phyloP scores from a whole-genome alignment of 2,888 invertebrate genomes.

The Acrobasis consociella region DNA sequence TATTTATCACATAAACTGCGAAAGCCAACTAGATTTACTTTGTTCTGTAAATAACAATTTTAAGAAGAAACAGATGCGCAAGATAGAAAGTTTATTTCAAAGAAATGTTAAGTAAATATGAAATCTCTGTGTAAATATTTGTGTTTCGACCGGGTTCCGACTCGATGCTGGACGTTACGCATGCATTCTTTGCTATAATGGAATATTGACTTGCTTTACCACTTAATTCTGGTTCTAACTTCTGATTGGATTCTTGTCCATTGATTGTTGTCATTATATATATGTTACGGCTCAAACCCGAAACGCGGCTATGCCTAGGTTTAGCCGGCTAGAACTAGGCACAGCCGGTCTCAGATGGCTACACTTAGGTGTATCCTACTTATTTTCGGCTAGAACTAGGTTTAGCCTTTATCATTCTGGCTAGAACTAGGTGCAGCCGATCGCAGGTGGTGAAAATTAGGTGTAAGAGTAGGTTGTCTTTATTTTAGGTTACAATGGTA shows the following conservation, averaged over 20 bases:
- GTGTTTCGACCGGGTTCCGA: slow-evolving; percentile 46
- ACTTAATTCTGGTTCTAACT: slow-evolving; percentile 27
- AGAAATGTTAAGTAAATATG: slow-evolving; percentile 66
- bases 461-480: too few species aligned
- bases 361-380: too few species aligned
- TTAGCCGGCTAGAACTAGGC: too few species aligned
- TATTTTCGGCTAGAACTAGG: too few species aligned
- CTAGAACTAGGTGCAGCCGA: too few species aligned
- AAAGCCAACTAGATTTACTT: neutral
- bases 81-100: slow-evolving; percentile 57
- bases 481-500: too few species aligned
- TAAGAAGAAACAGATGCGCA: slow-evolving; percentile 39
- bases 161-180: slow-evolving; percentile 62
- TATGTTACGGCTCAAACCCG: too few species aligned
- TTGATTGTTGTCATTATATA: neutral
- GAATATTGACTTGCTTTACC: slow-evolving; percentile 59
- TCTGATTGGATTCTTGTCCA: neutral
- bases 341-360: too few species aligned
- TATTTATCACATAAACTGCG: too few species aligned
- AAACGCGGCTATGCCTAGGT: too few species aligned
- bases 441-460: too few species aligned
- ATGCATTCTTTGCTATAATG: slow-evolving; percentile 58
- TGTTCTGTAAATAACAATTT: neutral
- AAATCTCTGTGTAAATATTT: slow-evolving; percentile 62
- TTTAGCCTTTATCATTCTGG: too few species aligned